Base-by-base conservation (phyloP, 2,888 invertebrate genomes). In the Epinotia nisella region DNA sequence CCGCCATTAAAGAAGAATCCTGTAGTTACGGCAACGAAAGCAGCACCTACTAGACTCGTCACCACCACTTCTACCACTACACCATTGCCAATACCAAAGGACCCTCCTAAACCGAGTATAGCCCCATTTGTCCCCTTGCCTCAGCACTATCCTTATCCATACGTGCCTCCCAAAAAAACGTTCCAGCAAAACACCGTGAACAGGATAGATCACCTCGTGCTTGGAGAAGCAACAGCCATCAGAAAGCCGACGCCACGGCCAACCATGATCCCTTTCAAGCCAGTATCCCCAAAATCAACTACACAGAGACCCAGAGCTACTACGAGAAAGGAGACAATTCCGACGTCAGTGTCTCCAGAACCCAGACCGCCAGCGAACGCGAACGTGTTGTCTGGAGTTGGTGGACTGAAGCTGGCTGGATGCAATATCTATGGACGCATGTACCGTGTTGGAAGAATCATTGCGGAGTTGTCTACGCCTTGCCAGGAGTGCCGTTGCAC, bases 381-480 rank as follows among this genome's bases (percentile, higher is more conserved):
- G 39, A 81, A 79, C 55, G 75, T 79, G 70, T 29, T 77, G 56
- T 73, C 75, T 9, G 86, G 84, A 1, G 75, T 86, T 0, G 92
- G 94, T 15, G 96, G 96, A 49, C 88, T 97, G 59, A 97, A 97
- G 87, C 87, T 98, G 75, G 97, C 97, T 13, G 98, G 98, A 0
- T 98, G 98, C 85, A 98, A 98, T 89, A 98, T 98, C 80, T 98
- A 98, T 82, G 98, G 98, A 7, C 94, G 96, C 76, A 98, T 98
- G 96, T 98, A 98, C 87, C 94, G 96, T 29, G 96, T 98, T 11
- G 97, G 97, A 3, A 94, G 96, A 81, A 96, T 97, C 78, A 97
- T 98, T 79, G 94, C 96, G 1, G 97, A 98, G 90, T 90, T 98
- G 75, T 97, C 97, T 7, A 96, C 96, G 72, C 95, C 96, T 15